Percentiles rank a stretch among this genome's conserved stretches.
phyloP scores from a whole-genome alignment of 1,140 invertebrate genomes.

The Sminthurides bifidus region DNA sequence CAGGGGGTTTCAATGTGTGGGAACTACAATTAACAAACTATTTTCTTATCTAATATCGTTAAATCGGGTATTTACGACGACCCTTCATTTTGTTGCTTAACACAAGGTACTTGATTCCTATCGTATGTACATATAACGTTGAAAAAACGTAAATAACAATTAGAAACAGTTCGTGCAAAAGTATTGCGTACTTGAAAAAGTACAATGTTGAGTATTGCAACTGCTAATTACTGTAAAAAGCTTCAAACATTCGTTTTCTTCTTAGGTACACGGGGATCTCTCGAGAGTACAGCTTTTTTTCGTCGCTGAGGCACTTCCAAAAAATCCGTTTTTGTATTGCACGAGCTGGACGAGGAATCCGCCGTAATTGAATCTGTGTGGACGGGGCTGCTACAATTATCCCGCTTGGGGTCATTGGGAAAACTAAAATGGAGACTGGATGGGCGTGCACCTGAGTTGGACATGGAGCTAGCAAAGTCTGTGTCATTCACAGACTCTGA shows the following conservation, averaged over 20 bases:
- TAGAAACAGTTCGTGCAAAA: neutral
- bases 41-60: too few species aligned
- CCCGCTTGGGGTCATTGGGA: neutral
- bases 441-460: neutral
- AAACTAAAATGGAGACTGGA: neutral
- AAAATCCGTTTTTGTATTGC: constrained; percentile 15
- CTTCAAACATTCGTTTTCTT: neutral
- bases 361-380: neutral
- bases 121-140: neutral
- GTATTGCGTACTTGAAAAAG: neutral
- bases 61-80: too few species aligned
- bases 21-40: too few species aligned
- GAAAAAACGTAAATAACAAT: neutral
- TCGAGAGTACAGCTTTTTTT: constrained; percentile 16
- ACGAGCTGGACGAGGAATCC: neutral
- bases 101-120: too few species aligned
- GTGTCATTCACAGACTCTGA: neutral
- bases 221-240: neutral
- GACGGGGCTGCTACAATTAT: too few species aligned
- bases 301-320: constrained; percentile 20
- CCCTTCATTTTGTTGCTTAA: too few species aligned
- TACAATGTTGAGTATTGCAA: neutral
- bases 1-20: too few species aligned
- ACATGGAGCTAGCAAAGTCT: neutral
- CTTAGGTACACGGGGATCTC: constrained; percentile 21